Evolutionary conservation across 2,797 vertebrate species (phyloP).

Genomic region (Thamnophis elegans): DNA sequence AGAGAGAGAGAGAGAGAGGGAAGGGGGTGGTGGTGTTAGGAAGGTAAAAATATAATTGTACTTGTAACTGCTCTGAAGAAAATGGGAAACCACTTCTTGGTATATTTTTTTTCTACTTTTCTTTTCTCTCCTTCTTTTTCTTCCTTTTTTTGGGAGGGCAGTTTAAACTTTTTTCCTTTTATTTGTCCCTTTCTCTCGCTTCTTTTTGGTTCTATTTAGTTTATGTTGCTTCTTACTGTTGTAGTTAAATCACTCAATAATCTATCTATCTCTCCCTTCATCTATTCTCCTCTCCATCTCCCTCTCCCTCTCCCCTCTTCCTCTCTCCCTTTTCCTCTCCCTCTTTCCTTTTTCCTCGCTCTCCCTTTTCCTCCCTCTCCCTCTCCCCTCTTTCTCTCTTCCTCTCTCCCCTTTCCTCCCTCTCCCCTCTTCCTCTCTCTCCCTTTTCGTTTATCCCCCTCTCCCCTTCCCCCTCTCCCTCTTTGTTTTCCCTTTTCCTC

Average conservation of each 20-base stretch:
- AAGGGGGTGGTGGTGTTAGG: too few species aligned
- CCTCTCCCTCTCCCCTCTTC: too few species aligned
- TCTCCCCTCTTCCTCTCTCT: too few species aligned
- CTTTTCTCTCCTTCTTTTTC: neutral
- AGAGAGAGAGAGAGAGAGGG: neutral
- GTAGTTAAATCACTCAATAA: neutral
- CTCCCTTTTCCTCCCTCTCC: too few species aligned
- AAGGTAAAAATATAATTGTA: neutral
- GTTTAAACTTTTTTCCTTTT: neutral
- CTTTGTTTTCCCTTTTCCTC: too few species aligned
- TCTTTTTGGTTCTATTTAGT: neutral
- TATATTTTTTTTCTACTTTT: neutral
- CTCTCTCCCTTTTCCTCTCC: too few species aligned
- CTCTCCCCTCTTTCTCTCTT: fast-evolving
- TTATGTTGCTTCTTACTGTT: neutral
- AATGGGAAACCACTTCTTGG: neutral
- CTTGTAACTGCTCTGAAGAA: neutral
- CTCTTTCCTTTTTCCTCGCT: too few species aligned
- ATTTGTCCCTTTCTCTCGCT: neutral
- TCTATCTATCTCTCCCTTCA: neutral
- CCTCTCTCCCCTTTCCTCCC: too few species aligned
- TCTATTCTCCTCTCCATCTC: neutral
- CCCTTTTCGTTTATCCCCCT: too few species aligned
- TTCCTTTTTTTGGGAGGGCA: neutral
- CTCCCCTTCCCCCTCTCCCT: too few species aligned